Evolutionary conservation across 2,797 vertebrate genomes (phyloP).

Genomic region (Hirundo rustica): DNA sequence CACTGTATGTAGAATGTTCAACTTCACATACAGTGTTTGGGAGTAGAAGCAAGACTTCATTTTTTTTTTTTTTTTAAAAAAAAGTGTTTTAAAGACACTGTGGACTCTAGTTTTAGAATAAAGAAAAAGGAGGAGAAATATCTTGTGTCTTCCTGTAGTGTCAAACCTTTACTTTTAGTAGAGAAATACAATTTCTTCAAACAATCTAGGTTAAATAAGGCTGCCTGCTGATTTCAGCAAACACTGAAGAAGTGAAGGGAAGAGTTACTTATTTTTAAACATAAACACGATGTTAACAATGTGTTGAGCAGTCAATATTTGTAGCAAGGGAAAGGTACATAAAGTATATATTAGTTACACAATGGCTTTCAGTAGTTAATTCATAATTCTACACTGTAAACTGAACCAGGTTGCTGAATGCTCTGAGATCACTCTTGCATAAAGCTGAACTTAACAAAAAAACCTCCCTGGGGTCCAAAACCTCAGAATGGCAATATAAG

Average conservation of each 20-base stretch:
- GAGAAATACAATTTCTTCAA: neutral
- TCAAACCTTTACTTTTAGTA: neutral
- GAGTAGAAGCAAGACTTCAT: neutral
- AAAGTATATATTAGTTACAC: neutral
- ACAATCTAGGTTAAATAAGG: neutral
- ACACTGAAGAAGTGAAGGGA: neutral
- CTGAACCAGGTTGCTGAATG: neutral
- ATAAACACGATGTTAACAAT: neutral
- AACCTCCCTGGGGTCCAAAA: neutral
- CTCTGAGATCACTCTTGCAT: neutral
- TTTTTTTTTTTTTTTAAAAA: no score
- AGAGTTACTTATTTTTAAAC: neutral
- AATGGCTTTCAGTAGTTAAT: neutral
- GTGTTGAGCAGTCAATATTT: neutral
- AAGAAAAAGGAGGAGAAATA: neutral
- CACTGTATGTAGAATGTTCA: neutral
- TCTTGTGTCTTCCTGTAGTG: neutral
- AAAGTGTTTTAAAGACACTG: neutral
- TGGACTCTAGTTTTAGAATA: neutral
- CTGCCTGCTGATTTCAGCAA: neutral
- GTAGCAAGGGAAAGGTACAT: neutral
- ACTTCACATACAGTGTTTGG: neutral
- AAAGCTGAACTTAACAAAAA: neutral
- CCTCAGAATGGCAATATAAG: neutral
- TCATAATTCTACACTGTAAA: neutral